Percentiles rank a stretch among this genome's conserved stretches.
Evolutionary conservation across 1,140 invertebrate species (phyloP).

Genomic region (Drosophila bifasciata): DNA sequence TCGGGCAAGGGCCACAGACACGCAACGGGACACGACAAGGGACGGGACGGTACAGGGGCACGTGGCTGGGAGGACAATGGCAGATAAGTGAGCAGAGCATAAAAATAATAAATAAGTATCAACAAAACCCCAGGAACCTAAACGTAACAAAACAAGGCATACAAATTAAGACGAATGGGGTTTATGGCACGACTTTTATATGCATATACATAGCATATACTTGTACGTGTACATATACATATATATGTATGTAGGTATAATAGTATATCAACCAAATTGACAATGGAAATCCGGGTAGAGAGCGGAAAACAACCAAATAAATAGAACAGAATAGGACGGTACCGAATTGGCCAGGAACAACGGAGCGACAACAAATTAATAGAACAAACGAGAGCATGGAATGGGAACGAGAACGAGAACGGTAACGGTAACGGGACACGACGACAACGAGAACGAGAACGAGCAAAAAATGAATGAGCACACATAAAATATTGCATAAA

Average conservation of each 20-base stretch:
- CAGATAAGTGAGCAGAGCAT: conserved; percentile 52
- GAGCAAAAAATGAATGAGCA: conserved; percentile 72
- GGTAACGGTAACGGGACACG: conserved; percentile 25
- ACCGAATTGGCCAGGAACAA: conserved; percentile 35
- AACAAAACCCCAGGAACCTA: conserved; percentile 43
- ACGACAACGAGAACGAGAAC: conserved; percentile 40
- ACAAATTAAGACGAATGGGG: conserved; percentile 81
- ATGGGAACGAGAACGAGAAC: conserved; percentile 37
- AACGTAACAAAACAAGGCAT: conserved; percentile 61
- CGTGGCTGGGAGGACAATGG: conserved; percentile 29
- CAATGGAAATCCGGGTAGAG: conserved; percentile 34
- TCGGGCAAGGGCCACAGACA: conserved; percentile 2
- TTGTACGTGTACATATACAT: conserved; percentile 23
- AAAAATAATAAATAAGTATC: conserved; percentile 58
- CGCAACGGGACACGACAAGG: conserved; percentile 14
- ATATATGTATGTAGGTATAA: conserved; percentile 29
- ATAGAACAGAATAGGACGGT: conserved; percentile 37
- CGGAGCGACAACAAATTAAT: conserved; percentile 76
- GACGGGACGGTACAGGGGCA: conserved; percentile 11
- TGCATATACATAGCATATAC: conserved; percentile 25
- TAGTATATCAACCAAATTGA: conserved; percentile 53
- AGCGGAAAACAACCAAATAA: conserved; percentile 48
- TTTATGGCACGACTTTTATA: conserved; percentile 70
- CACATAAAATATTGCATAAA: conserved; percentile 83
- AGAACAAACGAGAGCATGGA: conserved; percentile 58